phyloP scores from a whole-genome alignment of 2,888 invertebrate genomes.

The Dusona sp. region DNA sequence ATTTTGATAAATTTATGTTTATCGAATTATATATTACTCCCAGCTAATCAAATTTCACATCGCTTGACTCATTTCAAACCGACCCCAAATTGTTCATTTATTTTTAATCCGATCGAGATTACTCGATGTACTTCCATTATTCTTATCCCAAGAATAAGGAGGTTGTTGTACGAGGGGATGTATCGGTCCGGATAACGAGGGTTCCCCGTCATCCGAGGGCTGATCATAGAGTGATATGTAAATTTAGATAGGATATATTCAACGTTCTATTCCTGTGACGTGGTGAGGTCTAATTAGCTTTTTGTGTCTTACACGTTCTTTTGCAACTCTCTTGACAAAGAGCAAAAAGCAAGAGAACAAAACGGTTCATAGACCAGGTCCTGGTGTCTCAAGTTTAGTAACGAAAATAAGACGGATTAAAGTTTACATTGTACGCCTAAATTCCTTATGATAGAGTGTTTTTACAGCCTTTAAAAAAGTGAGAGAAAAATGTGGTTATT shows the following conservation, averaged over 20 bases:
- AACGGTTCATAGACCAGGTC: not conserved
- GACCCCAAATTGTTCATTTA: not conserved
- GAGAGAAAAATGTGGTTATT: too few species aligned
- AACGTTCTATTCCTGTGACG: slow-evolving; percentile 62
- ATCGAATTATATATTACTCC: not conserved
- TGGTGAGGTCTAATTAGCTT: slow-evolving; percentile 74
- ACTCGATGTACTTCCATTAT: slow-evolving; percentile 52
- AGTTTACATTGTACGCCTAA: too few species aligned
- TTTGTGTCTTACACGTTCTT: slow-evolving; percentile 70
- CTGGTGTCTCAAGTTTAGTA: too few species aligned
- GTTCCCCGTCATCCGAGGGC: slow-evolving; percentile 23
- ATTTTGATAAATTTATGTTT: not conserved
- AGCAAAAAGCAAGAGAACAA: slow-evolving; percentile 23
- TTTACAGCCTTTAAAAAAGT: too few species aligned
- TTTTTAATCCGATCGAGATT: slow-evolving; percentile 36
- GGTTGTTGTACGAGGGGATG: slow-evolving; percentile 37
- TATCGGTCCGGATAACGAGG: slow-evolving; percentile 58
- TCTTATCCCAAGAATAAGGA: slow-evolving; percentile 31
- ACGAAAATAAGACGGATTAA: too few species aligned
- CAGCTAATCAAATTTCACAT: not conserved
- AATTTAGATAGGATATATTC: slow-evolving; percentile 67
- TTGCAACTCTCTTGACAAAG: slow-evolving; percentile 38
- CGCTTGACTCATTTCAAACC: not conserved
- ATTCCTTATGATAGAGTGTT: too few species aligned
- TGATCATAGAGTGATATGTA: slow-evolving; percentile 71